Evolutionary conservation across 2,797 vertebrate species (phyloP).

Genomic region (Rhyacichthys aspro): DNA sequence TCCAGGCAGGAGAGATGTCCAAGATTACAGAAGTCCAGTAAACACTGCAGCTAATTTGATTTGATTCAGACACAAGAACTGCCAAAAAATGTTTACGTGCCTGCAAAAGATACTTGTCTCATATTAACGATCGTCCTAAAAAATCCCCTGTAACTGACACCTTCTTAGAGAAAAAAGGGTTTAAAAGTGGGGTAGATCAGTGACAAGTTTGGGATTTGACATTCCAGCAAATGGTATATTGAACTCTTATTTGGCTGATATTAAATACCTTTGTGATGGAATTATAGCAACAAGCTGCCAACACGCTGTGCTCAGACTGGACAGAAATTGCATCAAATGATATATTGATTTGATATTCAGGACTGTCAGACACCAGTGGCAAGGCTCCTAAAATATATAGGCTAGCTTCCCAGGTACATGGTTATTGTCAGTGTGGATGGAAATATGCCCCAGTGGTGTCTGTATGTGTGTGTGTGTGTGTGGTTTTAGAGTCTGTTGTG

Average conservation of each 20-base stretch:
- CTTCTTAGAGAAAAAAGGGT: background rate
- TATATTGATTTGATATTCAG: slow-evolving; percentile 66
- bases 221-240: slow-evolving; percentile 45
- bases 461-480: slow-evolving; percentile 19
- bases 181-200: slow-evolving; percentile 15
- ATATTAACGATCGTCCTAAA: slow-evolving; percentile 26
- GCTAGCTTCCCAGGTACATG: slow-evolving; percentile 14
- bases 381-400: slow-evolving; percentile 55
- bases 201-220: slow-evolving; percentile 22
- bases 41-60: slow-evolving; percentile 27
- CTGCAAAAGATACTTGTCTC: slow-evolving; percentile 19
- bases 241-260: slow-evolving; percentile 46
- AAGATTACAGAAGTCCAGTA: slow-evolving; percentile 36
- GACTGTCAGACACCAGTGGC: slow-evolving; percentile 46
- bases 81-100: slow-evolving; percentile 26
- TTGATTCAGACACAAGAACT: slow-evolving; percentile 28
- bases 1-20: slow-evolving; percentile 27
- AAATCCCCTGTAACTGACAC: slow-evolving; percentile 22
- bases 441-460: slow-evolving; percentile 7
- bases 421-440: slow-evolving; percentile 35
- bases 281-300: slow-evolving; percentile 41
- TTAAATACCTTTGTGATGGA: slow-evolving; percentile 55
- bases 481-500: slow-evolving; percentile 30
- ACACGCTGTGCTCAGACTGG: slow-evolving; percentile 28
- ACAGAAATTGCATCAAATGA: slow-evolving; percentile 49